These are phyloP conservation scores for Drosophila triauraria DNA, from an alignment of 1,140 invertebrate genomes.

Conservation along the genomic window DNA sequence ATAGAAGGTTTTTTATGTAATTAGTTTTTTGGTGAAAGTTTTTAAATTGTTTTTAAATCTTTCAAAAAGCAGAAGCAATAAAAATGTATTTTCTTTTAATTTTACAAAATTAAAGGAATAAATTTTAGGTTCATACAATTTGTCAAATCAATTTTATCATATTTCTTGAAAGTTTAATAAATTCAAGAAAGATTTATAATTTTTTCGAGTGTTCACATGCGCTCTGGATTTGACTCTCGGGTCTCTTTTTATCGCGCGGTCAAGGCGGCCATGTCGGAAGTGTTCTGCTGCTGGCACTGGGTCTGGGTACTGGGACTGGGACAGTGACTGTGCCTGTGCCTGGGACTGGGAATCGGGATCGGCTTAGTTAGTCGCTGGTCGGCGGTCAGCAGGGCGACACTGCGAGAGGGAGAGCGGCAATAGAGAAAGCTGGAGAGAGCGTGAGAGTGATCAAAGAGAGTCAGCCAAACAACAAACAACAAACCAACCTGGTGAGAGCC, in stretches of 20 bases:
- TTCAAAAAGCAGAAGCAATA: no score
- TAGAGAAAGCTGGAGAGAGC: conserved; percentile 5
- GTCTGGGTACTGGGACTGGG: conserved; percentile 8
- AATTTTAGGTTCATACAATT: no score
- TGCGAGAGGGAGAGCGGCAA: conserved; percentile 11
- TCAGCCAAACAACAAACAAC: conserved; percentile 19
- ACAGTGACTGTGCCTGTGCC: neutral
- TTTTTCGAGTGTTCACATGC: conserved; percentile 19
- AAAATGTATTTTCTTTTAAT: neutral
- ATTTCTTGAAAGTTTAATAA: no score
- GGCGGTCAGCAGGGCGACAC: conserved; percentile 49
- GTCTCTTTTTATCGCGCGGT: conserved; percentile 62
- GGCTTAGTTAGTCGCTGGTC: conserved; percentile 64
- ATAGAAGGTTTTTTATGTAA: neutral
- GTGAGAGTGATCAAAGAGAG: conserved; percentile 16
- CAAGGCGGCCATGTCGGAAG: conserved; percentile 58
- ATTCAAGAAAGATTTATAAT: neutral
- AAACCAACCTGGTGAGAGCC: conserved; percentile 71
- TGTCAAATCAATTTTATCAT: neutral
- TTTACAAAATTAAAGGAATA: no score
- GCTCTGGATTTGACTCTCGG: conserved; percentile 37
- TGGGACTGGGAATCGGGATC: conserved; percentile 45
- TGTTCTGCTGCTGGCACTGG: conserved; percentile 26
- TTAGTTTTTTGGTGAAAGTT: neutral
- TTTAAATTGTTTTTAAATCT: neutral